A percentile compares a stretch with the other conserved stretches of the same genome.
These are phyloP conservation scores for Himantopus leucocephalus DNA, from an alignment of 2,113 vertebrate species.

Conservation along the genomic window DNA sequence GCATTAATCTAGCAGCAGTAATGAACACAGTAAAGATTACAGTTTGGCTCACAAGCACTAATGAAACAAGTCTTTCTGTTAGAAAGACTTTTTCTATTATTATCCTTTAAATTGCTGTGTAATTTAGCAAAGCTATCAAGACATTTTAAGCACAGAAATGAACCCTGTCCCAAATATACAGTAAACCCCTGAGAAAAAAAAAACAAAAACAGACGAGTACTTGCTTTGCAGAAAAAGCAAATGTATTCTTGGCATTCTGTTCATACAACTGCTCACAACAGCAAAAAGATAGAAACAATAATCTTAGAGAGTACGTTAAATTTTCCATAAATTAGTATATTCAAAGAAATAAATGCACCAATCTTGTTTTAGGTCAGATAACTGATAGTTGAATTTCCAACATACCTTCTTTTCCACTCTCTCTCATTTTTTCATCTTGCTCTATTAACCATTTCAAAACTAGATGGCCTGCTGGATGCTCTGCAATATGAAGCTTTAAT, in stretches of 20 bases:
- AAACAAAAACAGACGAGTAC: neutral
- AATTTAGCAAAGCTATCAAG: neutral
- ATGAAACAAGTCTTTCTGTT: neutral
- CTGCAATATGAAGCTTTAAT: constrained; percentile 89
- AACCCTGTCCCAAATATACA: neutral
- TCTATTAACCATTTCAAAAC: constrained; percentile 96
- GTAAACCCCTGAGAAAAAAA: neutral
- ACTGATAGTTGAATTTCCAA: neutral
- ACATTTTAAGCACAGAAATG: neutral
- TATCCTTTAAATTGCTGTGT: neutral
- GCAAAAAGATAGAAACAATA: neutral
- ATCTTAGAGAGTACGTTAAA: neutral
- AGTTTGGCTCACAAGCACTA: neutral
- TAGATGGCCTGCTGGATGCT: constrained; percentile 93
- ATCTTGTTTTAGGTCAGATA: neutral
- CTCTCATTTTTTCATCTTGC: constrained; percentile 84
- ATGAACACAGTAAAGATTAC: neutral
- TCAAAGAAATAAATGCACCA: neutral
- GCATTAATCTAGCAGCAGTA: neutral
- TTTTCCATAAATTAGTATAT: neutral
- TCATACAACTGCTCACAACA: neutral
- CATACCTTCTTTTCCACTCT: constrained; percentile 83
- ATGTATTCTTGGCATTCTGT: neutral
- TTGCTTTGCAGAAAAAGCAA: neutral
- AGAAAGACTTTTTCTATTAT: neutral